Evolutionary conservation across 2,113 vertebrate genomes (phyloP).

Genomic region (Arothron firmamentum): DNA sequence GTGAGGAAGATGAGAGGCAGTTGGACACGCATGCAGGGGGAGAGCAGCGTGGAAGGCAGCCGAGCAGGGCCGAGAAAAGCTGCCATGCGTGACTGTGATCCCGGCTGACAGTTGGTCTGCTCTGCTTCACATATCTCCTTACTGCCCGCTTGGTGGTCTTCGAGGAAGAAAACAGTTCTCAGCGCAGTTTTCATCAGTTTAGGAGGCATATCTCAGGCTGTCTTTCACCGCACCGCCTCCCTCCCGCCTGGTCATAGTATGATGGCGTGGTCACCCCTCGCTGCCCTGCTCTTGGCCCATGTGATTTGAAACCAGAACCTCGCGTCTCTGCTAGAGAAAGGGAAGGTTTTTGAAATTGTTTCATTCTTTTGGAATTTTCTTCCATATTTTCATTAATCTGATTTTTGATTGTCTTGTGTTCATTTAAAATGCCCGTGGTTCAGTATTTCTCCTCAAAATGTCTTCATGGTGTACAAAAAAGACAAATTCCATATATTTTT

Average conservation of each 20-base stretch:
- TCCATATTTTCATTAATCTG: no score
- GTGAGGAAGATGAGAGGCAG: constrained; percentile 56
- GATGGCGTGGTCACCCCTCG: constrained; percentile 52
- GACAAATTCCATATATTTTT: no score
- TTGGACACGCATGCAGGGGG: constrained; percentile 37
- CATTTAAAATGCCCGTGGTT: no score
- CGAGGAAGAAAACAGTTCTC: constrained; percentile 60
- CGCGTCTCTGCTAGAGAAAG: constrained; percentile 18
- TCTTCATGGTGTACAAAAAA: no score
- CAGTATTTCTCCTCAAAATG: no score
- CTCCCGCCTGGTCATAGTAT: constrained; percentile 45
- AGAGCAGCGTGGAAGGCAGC: constrained; percentile 1
- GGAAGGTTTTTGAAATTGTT: constrained; percentile 5
- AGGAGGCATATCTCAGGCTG: constrained; percentile 33
- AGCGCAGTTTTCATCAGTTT: constrained; percentile 44
- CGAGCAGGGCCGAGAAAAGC: constrained; percentile 53
- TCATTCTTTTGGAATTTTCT: neutral
- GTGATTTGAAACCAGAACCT: constrained; percentile 47
- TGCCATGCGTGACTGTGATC: constrained; percentile 68
- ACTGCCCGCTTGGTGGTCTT: constrained; percentile 68
- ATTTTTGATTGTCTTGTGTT: no score
- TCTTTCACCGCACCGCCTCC: constrained; percentile 9
- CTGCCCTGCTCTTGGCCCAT: constrained; percentile 43
- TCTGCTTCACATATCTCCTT: constrained; percentile 71
- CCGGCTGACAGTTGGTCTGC: constrained; percentile 69